A percentile compares a stretch with the other conserved stretches of the same genome.
Evolutionary conservation across 1,140 invertebrate genomes (phyloP).

Genomic region (Drosophila asahinai): DNA sequence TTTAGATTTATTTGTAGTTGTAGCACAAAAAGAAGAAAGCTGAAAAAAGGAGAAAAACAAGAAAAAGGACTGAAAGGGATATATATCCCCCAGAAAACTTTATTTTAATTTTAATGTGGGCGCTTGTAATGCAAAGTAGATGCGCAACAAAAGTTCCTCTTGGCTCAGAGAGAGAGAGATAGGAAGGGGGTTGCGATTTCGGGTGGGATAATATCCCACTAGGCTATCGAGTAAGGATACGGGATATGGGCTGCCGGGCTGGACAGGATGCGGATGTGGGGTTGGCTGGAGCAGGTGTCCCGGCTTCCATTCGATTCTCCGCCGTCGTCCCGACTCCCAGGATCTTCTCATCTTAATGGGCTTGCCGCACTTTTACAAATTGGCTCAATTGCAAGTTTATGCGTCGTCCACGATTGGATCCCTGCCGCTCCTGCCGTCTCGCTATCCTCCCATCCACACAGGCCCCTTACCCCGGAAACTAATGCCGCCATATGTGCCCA

Average conservation of each 20-base stretch:
- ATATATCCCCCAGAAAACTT: slow-evolving; percentile 53
- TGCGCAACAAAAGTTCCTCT: slow-evolving; percentile 41
- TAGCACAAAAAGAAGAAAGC: slow-evolving; percentile 29
- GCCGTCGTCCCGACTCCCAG: slow-evolving; percentile 14
- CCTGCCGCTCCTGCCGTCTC: neutral
- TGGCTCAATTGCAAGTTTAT: slow-evolving; percentile 84
- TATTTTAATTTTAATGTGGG: slow-evolving; percentile 81
- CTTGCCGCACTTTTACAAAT: slow-evolving; percentile 82
- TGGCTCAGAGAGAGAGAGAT: neutral
- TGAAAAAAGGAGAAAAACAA: neutral
- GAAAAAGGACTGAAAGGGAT: slow-evolving; percentile 33
- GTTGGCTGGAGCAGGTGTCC: slow-evolving; percentile 43
- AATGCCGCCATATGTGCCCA: slow-evolving; percentile 79
- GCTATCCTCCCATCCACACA: neutral
- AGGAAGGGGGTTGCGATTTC: neutral
- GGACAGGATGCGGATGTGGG: neutral
- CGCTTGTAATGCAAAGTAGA: slow-evolving; percentile 78
- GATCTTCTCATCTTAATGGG: slow-evolving; percentile 68
- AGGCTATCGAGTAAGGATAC: slow-evolving; percentile 9
- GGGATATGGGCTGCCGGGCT: slow-evolving; percentile 14
- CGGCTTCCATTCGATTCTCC: slow-evolving; percentile 13
- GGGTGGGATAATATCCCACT: neutral
- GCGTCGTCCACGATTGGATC: slow-evolving; percentile 50
- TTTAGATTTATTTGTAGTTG: slow-evolving; percentile 82
- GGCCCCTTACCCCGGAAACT: slow-evolving; percentile 39